phyloP scores from a whole-genome alignment of 2,797 vertebrate genomes.

The Taenioides sp. region DNA sequence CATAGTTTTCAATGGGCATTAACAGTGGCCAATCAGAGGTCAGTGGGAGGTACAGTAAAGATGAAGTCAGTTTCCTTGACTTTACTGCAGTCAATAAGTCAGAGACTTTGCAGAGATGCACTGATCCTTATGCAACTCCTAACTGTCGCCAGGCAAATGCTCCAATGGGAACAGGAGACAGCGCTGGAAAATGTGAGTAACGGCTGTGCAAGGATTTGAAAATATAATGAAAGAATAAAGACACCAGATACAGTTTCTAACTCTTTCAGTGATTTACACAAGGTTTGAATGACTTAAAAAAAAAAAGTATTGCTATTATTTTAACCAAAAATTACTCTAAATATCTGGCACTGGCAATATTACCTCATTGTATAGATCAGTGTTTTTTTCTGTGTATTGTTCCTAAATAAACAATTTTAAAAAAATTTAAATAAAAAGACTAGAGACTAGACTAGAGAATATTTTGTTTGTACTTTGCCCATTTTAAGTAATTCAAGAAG shows the following conservation, averaged over 20 bases:
- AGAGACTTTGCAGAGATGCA: slow-evolving; percentile 17
- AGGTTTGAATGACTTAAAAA: not conserved
- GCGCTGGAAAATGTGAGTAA: not conserved
- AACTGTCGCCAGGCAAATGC: slow-evolving; percentile 5
- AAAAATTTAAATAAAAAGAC: too few relatives aligned
- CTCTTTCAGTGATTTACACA: not conserved
- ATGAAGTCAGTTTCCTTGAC: slow-evolving; percentile 24
- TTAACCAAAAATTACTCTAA: too few relatives aligned
- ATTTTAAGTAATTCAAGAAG: too few relatives aligned
- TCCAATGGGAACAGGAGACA: slow-evolving; percentile 3
- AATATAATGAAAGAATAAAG: not conserved
- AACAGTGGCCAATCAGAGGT: slow-evolving; percentile 48
- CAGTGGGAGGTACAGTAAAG: slow-evolving; percentile 17
- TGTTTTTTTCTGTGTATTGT: too few relatives aligned
- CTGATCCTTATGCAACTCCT: slow-evolving; percentile 11
- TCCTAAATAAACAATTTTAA: too few relatives aligned
- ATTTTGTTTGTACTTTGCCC: not conserved
- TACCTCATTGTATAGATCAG: too few relatives aligned
- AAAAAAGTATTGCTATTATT: not conserved
- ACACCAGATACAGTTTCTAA: not conserved
- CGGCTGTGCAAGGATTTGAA: not conserved
- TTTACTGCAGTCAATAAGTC: slow-evolving; percentile 24
- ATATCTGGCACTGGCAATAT: too few relatives aligned
- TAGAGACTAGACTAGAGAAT: too few relatives aligned
- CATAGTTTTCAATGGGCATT: slow-evolving; percentile 40